A percentile compares a stretch with the other conserved stretches of the same genome.
Conservation (phyloP, 2,113 vertebrate species). For the Orientallactaga bullata region DNA sequence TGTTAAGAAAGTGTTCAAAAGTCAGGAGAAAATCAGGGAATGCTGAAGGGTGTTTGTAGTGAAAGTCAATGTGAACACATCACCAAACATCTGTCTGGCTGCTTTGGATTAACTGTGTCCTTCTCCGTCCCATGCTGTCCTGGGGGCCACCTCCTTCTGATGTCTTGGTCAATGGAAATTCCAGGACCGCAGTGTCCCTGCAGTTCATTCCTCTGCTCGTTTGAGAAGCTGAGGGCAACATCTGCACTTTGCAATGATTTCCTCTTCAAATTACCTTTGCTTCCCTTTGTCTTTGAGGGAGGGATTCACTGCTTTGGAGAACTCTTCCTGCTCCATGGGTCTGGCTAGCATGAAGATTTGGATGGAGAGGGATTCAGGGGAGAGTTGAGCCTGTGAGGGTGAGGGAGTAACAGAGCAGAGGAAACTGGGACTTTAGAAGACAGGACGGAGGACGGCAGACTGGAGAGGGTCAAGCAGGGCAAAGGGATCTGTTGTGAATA, state of each 20-base stretch:
- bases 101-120: rapidly evolving
- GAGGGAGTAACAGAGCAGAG: background rate
- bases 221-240: background rate
- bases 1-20: background rate
- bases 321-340: background rate
- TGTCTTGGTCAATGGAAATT: background rate
- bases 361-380: background rate
- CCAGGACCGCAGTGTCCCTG: constrained; percentile 62
- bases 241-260: background rate
- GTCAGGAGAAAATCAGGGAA: background rate
- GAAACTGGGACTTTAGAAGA: background rate
- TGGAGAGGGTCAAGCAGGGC: background rate
- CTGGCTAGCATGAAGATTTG: background rate
- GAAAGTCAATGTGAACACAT: background rate
- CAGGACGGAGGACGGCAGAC: background rate
- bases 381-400: background rate
- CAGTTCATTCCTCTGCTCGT: constrained; percentile 49
- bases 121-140: rapidly evolving
- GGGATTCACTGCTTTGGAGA: background rate
- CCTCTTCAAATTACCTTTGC: background rate
- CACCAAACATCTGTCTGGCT: background rate
- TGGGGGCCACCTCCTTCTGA: background rate
- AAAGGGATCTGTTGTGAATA: background rate
- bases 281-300: background rate
- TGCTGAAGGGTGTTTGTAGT: background rate